These are phyloP conservation scores for Drosophila novamexicana DNA, from an alignment of 1,140 invertebrate species.

Conservation along the genomic window DNA sequence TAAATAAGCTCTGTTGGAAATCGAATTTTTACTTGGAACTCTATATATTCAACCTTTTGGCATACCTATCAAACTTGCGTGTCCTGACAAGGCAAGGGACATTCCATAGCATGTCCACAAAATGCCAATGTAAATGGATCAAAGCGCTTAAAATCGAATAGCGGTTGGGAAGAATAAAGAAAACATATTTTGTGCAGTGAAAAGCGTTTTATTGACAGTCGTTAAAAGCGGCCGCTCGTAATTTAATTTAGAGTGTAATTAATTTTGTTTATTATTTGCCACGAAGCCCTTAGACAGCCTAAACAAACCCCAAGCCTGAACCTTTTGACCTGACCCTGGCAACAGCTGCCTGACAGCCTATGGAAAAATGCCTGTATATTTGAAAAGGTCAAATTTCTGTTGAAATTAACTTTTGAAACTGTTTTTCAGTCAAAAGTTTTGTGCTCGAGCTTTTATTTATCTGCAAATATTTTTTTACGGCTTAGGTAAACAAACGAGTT, in stretches of 20 bases:
- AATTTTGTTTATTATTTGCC: conserved; percentile 41
- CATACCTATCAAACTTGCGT: neutral
- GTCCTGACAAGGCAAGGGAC: neutral
- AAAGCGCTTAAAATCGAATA: neutral
- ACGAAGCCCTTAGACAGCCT: conserved; percentile 5
- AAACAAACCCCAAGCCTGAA: conserved; percentile 16
- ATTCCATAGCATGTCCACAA: neutral
- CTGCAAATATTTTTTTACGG: conserved; percentile 7
- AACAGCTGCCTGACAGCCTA: conserved; percentile 20
- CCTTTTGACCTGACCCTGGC: conserved; percentile 12
- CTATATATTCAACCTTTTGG: neutral
- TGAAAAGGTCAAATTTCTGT: conserved; percentile 13
- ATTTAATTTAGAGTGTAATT: conserved; percentile 45
- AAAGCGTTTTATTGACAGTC: conserved; percentile 34
- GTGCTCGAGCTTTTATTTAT: neutral
- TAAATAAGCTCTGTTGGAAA: neutral
- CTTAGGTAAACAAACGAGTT: conserved; percentile 10
- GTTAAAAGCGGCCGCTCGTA: conserved; percentile 33
- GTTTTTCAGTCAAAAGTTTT: conserved; percentile 15
- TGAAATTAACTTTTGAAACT: conserved; percentile 20
- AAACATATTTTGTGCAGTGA: neutral
- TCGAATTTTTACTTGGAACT: neutral
- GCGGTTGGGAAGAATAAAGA: neutral
- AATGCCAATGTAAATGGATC: neutral
- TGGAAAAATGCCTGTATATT: conserved; percentile 12